Evolutionary conservation across 1,140 invertebrate species (phyloP).

Genomic region (Himalopsyche phryganea): DNA sequence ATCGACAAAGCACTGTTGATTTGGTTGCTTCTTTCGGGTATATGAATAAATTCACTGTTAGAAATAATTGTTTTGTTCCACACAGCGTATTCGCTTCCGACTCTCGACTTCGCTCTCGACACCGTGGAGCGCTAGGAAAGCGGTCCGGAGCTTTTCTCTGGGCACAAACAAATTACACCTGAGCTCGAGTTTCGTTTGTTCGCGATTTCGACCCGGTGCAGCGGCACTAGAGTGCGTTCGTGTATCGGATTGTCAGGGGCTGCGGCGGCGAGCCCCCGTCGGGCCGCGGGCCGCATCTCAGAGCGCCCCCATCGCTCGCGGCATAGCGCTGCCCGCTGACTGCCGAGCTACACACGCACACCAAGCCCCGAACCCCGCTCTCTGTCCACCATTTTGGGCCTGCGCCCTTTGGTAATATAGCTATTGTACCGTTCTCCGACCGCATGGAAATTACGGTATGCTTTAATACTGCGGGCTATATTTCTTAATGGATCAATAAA

Average conservation of each 20-base stretch:
- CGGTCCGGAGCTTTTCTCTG: no score
- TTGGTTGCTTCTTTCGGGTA: not conserved
- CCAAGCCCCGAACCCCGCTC: constrained; percentile 49
- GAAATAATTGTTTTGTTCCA: no score
- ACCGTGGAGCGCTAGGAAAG: no score
- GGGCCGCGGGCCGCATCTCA: constrained; percentile 41
- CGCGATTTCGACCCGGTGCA: no score
- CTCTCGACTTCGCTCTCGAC: no score
- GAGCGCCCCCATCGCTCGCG: constrained; percentile 48
- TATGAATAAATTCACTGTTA: no score
- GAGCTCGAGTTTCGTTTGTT: no score
- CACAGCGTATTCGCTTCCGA: no score
- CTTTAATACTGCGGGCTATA: not conserved
- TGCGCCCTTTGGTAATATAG: not conserved
- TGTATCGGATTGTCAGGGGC: constrained; percentile 46
- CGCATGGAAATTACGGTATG: not conserved
- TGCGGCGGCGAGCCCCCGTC: constrained; percentile 45
- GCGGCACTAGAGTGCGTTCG: no score
- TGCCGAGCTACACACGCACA: constrained; percentile 35
- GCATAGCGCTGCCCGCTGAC: constrained; percentile 36
- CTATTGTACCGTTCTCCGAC: no score
- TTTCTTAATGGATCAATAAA: not conserved
- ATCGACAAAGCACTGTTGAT: not conserved
- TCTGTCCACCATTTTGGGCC: constrained; percentile 21
- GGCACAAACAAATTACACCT: no score